phyloP scores from a whole-genome alignment of 2,113 vertebrate genomes.

The Heliornis fulica region DNA sequence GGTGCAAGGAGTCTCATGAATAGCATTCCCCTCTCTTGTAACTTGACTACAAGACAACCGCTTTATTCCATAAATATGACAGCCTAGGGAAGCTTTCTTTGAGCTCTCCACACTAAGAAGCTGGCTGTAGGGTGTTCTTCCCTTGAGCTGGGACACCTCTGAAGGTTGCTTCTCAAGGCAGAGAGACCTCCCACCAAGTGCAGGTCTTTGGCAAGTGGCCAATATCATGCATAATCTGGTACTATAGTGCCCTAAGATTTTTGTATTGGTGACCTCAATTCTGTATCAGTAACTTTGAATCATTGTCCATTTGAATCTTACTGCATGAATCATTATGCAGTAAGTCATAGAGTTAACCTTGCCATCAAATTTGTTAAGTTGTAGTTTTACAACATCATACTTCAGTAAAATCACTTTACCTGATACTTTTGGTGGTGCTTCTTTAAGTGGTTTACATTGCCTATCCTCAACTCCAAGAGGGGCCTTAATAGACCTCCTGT shows the following conservation, averaged over 20 bases:
- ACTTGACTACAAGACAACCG: neutral
- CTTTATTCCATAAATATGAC: neutral
- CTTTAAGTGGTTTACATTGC: neutral
- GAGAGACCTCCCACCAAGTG: neutral
- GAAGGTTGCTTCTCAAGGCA: neutral
- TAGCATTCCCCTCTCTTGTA: neutral
- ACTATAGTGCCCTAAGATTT: neutral
- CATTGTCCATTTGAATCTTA: no score
- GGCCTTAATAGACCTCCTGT: neutral
- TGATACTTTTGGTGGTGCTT: neutral
- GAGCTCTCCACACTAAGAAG: neutral
- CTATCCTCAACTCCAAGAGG: neutral
- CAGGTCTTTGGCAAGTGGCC: neutral
- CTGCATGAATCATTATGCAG: no score
- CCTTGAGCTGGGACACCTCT: neutral
- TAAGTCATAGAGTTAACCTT: neutral
- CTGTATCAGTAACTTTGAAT: neutral
- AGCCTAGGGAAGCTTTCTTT: neutral
- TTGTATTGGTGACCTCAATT: neutral
- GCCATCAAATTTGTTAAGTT: neutral
- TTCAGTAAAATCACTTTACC: neutral
- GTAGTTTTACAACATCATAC: neutral
- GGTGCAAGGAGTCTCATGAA: neutral
- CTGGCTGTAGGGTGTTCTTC: neutral
- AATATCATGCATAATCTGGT: rapidly evolving